phyloP scores from a whole-genome alignment of 2,113 vertebrate species.

The Brachypodius melanocephalos region DNA sequence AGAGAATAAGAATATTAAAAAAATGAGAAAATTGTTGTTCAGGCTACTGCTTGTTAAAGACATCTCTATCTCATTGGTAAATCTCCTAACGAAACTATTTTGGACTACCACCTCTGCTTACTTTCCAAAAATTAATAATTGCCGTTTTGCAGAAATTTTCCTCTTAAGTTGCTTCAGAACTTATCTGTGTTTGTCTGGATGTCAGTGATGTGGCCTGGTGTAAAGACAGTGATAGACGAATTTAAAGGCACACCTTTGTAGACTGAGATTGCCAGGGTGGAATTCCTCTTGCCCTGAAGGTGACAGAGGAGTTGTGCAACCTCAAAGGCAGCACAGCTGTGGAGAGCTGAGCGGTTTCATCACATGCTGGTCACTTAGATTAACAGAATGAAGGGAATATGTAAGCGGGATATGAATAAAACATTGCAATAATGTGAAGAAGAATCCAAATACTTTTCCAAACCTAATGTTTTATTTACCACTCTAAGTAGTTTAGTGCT shows the following conservation, averaged over 20 bases:
- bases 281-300: not conserved
- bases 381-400: constrained; percentile 35
- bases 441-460: constrained; percentile 48
- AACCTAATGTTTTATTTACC: constrained; percentile 67
- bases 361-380: constrained; percentile 37
- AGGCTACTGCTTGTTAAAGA: not conserved
- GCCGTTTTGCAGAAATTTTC: not conserved
- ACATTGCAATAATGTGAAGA: constrained; percentile 54
- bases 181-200: not conserved
- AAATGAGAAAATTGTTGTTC: not conserved
- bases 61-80: not conserved
- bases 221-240: not conserved
- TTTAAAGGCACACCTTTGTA: not conserved
- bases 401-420: constrained; percentile 47
- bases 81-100: not conserved
- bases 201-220: not conserved
- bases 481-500: constrained; percentile 30
- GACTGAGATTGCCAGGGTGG: not conserved
- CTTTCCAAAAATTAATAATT: not conserved
- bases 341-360: not conserved
- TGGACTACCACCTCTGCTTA: not conserved
- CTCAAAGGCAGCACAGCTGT: not conserved
- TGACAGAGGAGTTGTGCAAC: not conserved
- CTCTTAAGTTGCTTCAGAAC: not conserved
- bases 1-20: not conserved